Evolutionary conservation across 2,797 vertebrate genomes (phyloP), one percentile per base, ranked within the genome.

Genomic region (Tamandua tetradactyla): DNA sequence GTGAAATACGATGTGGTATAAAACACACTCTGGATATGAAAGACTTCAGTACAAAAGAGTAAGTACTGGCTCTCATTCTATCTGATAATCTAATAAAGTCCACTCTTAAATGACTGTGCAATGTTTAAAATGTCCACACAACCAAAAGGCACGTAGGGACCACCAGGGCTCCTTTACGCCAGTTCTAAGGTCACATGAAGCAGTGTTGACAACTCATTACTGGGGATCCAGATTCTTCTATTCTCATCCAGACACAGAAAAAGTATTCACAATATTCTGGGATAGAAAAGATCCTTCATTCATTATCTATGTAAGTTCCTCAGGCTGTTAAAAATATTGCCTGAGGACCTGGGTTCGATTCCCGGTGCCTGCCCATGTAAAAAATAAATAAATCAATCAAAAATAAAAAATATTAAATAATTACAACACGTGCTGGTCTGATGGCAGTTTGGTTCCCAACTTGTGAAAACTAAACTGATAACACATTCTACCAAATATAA

Each of bases 11-110:
- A n/a, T 76, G 4, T 30, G 87, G 18, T 42, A 2, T 66, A 76
- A 95, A 75, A 87, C 17, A 92, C 40, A 80, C 15, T 69, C 80
- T 62, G 37, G 55, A 81, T 91, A 83, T 76, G 71, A 96, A 85
- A 90, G 37, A 91, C 2, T 35, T 83, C 76, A 17, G n/a, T 40
- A 86, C 20, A 35, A 23, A 64, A 76, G 25, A 49, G 17, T 14
- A 14, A 23, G 20, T 13, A 55, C 37, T n/a, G 35, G 17, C 47
- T 75, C 72, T 91, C 59, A 37, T 44, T 86, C 32, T 90, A 74
- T 82, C 55, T 92, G n/a, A 52, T 57, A 71, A 90, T 25, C 89
- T 86, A 89, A 92, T 44, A 52, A 90, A 94, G 55, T 61, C 27
- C 49, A 91, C 30, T 80, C 49, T 32, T 88, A 91, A 74, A 17